These are phyloP conservation scores for Branchinecta lindahli DNA, from an alignment of 1,140 invertebrate species.

Conservation along the genomic window DNA sequence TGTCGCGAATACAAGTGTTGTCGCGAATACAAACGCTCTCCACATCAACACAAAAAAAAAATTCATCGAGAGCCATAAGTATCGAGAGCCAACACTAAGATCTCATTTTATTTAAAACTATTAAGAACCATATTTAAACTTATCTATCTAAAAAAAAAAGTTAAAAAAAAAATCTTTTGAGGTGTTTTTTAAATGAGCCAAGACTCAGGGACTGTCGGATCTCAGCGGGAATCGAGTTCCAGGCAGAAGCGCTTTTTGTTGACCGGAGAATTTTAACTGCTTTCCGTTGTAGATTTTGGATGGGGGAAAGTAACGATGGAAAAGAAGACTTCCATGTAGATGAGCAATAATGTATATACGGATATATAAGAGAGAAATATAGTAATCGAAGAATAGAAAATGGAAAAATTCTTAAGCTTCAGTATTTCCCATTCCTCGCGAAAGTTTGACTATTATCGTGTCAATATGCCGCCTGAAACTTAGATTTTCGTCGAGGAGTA, in stretches of 20 bases:
- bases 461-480: not conserved
- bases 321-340: not conserved
- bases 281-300: not conserved
- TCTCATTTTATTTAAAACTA: too few relatives aligned
- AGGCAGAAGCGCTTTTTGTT: not conserved
- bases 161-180: slow-evolving; percentile 2
- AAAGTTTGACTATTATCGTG: not conserved
- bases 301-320: not conserved
- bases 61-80: not conserved
- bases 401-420: not conserved
- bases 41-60: not conserved
- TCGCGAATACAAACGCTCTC: not conserved
- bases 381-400: not conserved
- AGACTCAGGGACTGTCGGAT: too few relatives aligned
- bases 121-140: not conserved
- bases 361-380: slow-evolving; percentile 6
- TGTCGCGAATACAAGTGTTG: not conserved
- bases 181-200: not conserved
- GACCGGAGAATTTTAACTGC: slow-evolving; percentile 8
- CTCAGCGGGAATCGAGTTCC: too few relatives aligned
- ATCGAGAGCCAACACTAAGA: slow-evolving; percentile 5
- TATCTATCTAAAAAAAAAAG: not conserved
- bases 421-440: not conserved
- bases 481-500: slow-evolving; percentile 1
- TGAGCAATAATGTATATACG: slow-evolving; percentile 2